Evolutionary conservation across 2,797 vertebrate genomes (phyloP), one percentile per base, ranked within the genome.

Genomic region (Schizothorax lantsangensis): DNA sequence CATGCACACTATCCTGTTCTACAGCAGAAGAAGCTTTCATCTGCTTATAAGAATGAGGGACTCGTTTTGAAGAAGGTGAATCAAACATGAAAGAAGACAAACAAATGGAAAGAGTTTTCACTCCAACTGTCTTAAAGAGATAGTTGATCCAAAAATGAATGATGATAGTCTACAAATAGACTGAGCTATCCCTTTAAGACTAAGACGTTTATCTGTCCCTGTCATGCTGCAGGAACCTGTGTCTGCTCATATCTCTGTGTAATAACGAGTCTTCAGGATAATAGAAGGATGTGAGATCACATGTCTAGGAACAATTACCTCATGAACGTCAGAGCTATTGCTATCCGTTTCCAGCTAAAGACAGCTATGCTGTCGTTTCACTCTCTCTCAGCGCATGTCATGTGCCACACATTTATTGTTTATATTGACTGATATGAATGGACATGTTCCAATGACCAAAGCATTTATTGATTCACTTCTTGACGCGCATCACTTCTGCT

Each of bases 291-390:
- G 72, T 87, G 45, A 68, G 30, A 12, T 2, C 21, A 64, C 43
- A 84, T 23, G 40, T 87, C 72, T 36, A 43, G 57, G 6, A 30
- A n/a, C 64, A 78, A 78, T 82, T 86, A 83, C 72, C 21, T 52
- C 21, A 64, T 9, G 0, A 17, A 49, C 21, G 1, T 38, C 57
- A 26, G 11, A 6, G 14, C 10, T 30, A n/a, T 62, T 36, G 30
- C 69, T 83, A 12, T 49, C 38, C 5, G 33, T 49, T 72, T 11
- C 4, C 8, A 21, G 45, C 17, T 15, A 17, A 11, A n/a, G 23
- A n/a, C 57, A 11, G 57, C 17, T 17, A n/a, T 23, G 8, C 17
- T 43, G 21, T 78, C 8, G 14, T 4, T 81, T 40, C 26, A 33
- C 15, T 30, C 30, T 19, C 43, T 23, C 7, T 62, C 3, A 30